Percentiles rank a stretch among this genome's conserved stretches.
phyloP scores from a whole-genome alignment of 2,797 vertebrate genomes.

The Telmatherina bonti region DNA sequence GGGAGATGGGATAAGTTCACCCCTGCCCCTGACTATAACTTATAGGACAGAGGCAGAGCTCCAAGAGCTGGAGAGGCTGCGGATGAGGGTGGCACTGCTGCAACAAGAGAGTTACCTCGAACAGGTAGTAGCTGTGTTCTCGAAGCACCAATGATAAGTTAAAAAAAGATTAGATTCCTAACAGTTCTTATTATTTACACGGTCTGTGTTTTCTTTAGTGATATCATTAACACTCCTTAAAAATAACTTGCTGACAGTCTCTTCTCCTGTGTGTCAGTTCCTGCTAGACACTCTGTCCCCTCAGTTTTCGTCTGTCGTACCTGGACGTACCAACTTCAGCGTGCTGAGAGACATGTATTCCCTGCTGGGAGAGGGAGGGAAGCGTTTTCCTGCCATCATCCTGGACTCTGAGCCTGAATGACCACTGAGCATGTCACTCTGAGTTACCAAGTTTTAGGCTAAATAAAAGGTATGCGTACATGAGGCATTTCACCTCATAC shows the following conservation, averaged over 20 bases:
- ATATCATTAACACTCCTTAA: background rate
- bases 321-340: slow-evolving; percentile 42
- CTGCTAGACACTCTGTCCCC: slow-evolving; percentile 69
- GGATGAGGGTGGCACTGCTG: slow-evolving; percentile 75
- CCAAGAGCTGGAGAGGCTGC: slow-evolving; percentile 73
- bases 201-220: background rate
- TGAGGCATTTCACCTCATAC: background rate
- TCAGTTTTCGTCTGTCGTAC: slow-evolving; percentile 44
- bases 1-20: slow-evolving; percentile 42
- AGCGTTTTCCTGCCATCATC: slow-evolving; percentile 79
- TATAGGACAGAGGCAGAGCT: slow-evolving; percentile 78
- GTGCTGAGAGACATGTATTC: slow-evolving; percentile 80
- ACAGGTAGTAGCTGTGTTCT: slow-evolving; percentile 63
- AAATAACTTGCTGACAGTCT: slow-evolving; percentile 30
- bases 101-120: slow-evolving; percentile 79
- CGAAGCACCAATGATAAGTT: background rate
- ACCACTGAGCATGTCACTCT: slow-evolving; percentile 27
- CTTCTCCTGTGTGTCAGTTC: slow-evolving; percentile 64
- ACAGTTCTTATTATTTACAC: background rate
- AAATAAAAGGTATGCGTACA: slow-evolving; percentile 7
- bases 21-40: slow-evolving; percentile 68
- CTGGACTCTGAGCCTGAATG: slow-evolving; percentile 77
- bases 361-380: slow-evolving; percentile 81
- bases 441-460: slow-evolving; percentile 2
- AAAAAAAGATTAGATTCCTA: background rate